Evolutionary conservation across 92 coral and sea anemone species (phyloP), one percentile per base, ranked within the genome.

Genomic region (Porites evermanni): DNA sequence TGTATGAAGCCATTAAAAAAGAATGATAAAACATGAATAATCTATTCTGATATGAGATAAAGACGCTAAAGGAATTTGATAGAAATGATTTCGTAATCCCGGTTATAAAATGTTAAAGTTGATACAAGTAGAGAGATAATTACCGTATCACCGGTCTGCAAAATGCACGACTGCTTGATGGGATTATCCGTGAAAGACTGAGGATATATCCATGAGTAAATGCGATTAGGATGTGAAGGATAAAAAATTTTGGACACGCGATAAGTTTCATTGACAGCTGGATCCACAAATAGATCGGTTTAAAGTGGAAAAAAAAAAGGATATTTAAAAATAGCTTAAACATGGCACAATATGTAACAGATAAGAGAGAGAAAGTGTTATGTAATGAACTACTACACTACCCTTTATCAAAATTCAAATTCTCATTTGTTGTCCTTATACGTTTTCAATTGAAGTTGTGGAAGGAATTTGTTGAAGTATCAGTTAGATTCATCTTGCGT

Each of bases 171-270:
- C 84, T 79, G 75, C 68, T 67, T 74, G 18, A 17, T 8, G n/a
- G 60, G 86, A 81, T 81, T 54, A 81, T 81, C 86, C 78, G 44
- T 11, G 65, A 47, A 81, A 52, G 78, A 81, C 59, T 69, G 69
- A 81, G 71, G 86, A 61, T 78, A 70, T 70, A 19, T 71, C 29
- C 67, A 47, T 38, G 78, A 38, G 70, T 70, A 81, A 81, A 81
- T 81, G 78, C 86, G 86, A 81, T 81, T 74, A 81, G 69, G 86
- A 81, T 71, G 59, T 70, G 8, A 38, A 7, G 78, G 53, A 72
- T 56, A 13, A 29, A 59, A 71, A 26, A 53, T 20, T 7, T 20
- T 60, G 54, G 64, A 21, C 60, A 18, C 1, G 79, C 59, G 82
- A 86, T 59, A 78, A 70, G 89, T 67, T 75, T 29, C 18, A 52